A percentile compares a stretch with the other conserved stretches of the same genome.
These are phyloP conservation scores for Pangasius krempfi DNA, from an alignment of 2,797 vertebrate species.

Conservation along the genomic window DNA sequence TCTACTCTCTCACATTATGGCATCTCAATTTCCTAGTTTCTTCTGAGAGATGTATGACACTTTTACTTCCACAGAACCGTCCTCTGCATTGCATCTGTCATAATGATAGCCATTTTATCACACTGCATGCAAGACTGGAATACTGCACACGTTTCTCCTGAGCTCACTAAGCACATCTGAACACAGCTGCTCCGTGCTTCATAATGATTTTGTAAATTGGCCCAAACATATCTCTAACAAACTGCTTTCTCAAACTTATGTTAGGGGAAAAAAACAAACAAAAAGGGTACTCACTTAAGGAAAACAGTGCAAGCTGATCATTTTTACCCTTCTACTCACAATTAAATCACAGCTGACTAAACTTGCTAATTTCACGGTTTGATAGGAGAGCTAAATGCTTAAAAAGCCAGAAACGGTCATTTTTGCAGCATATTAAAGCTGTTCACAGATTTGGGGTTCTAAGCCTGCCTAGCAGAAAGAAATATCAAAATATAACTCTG, in stretches of 20 bases:
- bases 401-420: slow-evolving; percentile 69
- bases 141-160: slow-evolving; percentile 19
- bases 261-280: slow-evolving; percentile 31
- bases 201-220: slow-evolving; percentile 49
- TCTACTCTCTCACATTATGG: background rate
- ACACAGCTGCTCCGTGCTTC: slow-evolving; percentile 37
- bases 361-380: slow-evolving; percentile 70
- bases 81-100: background rate
- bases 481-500: slow-evolving; percentile 17
- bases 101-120: slow-evolving; percentile 21
- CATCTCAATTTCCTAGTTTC: background rate
- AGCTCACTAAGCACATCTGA: slow-evolving; percentile 37
- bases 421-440: slow-evolving; percentile 58
- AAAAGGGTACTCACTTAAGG: slow-evolving; percentile 30
- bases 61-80: background rate
- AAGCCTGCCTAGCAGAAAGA: slow-evolving; percentile 40
- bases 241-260: slow-evolving; percentile 48
- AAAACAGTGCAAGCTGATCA: slow-evolving; percentile 40
- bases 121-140: background rate
- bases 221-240: slow-evolving; percentile 45
- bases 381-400: slow-evolving; percentile 70
- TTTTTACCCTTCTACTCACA: slow-evolving; percentile 36
- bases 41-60: background rate
- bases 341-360: slow-evolving; percentile 63
- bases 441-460: slow-evolving; percentile 45